Evolutionary conservation across 1,140 invertebrate species (phyloP).

Genomic region (Zaprionus gabonicus): DNA sequence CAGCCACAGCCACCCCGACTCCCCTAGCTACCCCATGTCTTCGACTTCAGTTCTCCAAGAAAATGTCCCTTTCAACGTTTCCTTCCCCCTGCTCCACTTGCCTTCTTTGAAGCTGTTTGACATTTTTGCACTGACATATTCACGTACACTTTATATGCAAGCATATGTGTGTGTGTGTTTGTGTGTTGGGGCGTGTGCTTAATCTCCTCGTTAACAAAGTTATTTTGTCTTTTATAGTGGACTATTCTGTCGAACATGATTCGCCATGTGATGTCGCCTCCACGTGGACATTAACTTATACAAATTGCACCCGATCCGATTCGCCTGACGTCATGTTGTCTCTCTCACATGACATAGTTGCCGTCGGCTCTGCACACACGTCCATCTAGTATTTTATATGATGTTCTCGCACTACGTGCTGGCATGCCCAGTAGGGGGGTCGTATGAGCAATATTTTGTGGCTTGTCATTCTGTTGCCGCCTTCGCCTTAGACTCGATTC

Average conservation of each 20-base stretch:
- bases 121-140: constrained; percentile 49
- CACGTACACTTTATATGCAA: constrained; percentile 52
- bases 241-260: constrained; percentile 78
- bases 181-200: constrained; percentile 64
- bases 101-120: constrained; percentile 51
- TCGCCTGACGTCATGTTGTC: constrained; percentile 59
- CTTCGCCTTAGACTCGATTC: background rate
- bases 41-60: background rate
- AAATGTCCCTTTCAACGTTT: background rate
- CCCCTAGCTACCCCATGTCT: background rate
- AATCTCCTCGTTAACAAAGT: constrained; percentile 83
- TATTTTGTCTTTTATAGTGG: constrained; percentile 82
- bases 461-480: constrained; percentile 76
- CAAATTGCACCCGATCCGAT: constrained; percentile 53
- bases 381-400: constrained; percentile 62
- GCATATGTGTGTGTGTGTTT: constrained; percentile 37
- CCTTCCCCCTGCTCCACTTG: background rate
- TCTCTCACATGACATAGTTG: constrained; percentile 57
- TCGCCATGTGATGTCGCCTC: constrained; percentile 61
- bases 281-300: constrained; percentile 57
- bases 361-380: background rate
- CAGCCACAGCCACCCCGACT: background rate
- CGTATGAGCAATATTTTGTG: constrained; percentile 69
- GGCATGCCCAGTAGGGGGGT: constrained; percentile 49
- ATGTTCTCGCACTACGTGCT: constrained; percentile 58